phyloP scores from a whole-genome alignment of 2,888 invertebrate genomes.

The Synergus gifuensis region DNA sequence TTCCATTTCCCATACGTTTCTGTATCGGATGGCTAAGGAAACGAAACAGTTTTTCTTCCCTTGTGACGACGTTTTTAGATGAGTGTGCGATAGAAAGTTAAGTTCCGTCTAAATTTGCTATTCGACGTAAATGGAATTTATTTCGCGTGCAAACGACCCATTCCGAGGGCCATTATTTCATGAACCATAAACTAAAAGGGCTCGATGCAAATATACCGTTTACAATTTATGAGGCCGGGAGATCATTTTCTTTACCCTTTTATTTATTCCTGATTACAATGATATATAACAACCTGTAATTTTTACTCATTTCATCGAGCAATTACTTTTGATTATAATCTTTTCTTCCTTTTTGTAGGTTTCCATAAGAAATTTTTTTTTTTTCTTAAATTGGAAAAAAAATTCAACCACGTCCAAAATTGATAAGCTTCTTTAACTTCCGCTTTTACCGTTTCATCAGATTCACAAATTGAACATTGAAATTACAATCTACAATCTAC shows the following conservation, averaged over 20 bases:
- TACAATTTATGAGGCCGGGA: neutral
- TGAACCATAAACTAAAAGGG: conserved; percentile 12
- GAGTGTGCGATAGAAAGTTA: conserved; percentile 21
- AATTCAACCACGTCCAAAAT: neutral
- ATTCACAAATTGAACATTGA: neutral
- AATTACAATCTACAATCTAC: neutral
- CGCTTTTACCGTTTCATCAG: neutral
- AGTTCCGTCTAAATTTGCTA: neutral
- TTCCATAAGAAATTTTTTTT: neutral
- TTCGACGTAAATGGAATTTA: conserved; percentile 13
- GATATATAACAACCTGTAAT: neutral
- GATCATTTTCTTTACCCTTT: conserved; percentile 23
- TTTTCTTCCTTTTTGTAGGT: neutral
- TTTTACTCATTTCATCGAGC: neutral
- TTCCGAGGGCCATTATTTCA: conserved; percentile 20
- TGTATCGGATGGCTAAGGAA: neutral
- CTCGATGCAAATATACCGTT: neutral
- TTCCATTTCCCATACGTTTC: conserved; percentile 23
- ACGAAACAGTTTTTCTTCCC: neutral
- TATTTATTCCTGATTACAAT: neutral
- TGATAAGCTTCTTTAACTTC: neutral
- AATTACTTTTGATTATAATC: neutral
- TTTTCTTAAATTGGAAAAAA: neutral
- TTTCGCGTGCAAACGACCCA: conserved; percentile 21
- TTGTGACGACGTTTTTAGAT: conserved; percentile 8